phyloP scores from a whole-genome alignment of 2,888 invertebrate genomes.

The Sarcophaga carnaria region DNA sequence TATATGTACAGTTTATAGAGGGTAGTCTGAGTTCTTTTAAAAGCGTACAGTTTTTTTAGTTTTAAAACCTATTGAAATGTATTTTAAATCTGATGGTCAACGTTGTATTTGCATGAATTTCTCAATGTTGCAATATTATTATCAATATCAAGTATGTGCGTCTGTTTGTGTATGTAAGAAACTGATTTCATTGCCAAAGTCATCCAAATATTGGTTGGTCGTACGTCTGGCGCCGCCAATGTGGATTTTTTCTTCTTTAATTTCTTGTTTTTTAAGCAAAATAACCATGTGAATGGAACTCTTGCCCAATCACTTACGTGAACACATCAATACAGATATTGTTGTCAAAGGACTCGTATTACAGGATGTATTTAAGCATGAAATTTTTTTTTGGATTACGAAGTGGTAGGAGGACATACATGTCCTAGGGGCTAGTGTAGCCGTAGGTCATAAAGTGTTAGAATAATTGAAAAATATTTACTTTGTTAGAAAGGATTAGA shows the following conservation, averaged over 20 bases:
- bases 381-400: background rate
- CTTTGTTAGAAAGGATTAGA: too few relatives aligned
- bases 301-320: background rate
- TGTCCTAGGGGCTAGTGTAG: too few relatives aligned
- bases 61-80: too few relatives aligned
- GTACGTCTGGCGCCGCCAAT: background rate
- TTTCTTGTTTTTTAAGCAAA: slow-evolving; percentile 1
- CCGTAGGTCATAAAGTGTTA: too few relatives aligned
- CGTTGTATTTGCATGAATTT: background rate
- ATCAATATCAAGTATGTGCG: background rate
- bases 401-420: too few relatives aligned
- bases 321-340: background rate
- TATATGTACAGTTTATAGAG: background rate
- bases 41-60: too few relatives aligned
- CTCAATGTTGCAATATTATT: background rate
- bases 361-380: background rate
- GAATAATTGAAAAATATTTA: too few relatives aligned
- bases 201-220: background rate
- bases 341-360: background rate
- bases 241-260: background rate
- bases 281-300: slow-evolving; percentile 43
- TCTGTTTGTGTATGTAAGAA: background rate
- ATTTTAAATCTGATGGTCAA: too few relatives aligned
- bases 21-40: too few relatives aligned
- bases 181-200: slow-evolving; percentile 37